Conservation (phyloP, 2,113 vertebrate genomes). For the Nansenia antarctica region DNA sequence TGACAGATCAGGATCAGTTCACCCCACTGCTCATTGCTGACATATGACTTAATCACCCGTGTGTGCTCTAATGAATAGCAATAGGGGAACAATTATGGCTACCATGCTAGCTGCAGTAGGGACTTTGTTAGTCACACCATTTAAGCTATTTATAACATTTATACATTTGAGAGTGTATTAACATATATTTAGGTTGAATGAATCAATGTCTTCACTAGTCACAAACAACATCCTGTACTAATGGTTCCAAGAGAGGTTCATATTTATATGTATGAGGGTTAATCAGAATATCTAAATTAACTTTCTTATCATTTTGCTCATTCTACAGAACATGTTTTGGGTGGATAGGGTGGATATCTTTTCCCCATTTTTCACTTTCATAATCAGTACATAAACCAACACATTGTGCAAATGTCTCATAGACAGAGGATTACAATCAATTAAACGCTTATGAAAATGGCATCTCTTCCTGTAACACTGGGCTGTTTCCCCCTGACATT, state of each 20-base stretch:
- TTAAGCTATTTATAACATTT: slow-evolving; percentile 30
- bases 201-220: slow-evolving; percentile 17
- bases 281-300: slow-evolving; percentile 44
- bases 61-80: slow-evolving; percentile 49
- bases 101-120: slow-evolving; percentile 30
- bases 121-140: slow-evolving; percentile 39
- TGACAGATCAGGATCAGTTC: slow-evolving; percentile 80
- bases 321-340: slow-evolving; percentile 57
- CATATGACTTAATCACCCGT: slow-evolving; percentile 62
- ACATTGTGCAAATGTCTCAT: slow-evolving; percentile 68
- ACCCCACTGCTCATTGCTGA: slow-evolving; percentile 75
- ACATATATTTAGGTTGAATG: slow-evolving; percentile 25
- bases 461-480: slow-evolving; percentile 87
- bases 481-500: slow-evolving; percentile 95
- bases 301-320: slow-evolving; percentile 51
- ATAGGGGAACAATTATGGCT: slow-evolving; percentile 54
- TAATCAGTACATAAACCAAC: slow-evolving; percentile 56
- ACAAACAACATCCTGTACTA: slow-evolving; percentile 35
- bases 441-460: slow-evolving; percentile 96
- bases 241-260: too few relatives aligned
- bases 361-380: slow-evolving; percentile 62
- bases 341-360: slow-evolving; percentile 58
- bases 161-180: slow-evolving; percentile 15
- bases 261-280: slow-evolving; percentile 26
- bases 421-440: slow-evolving; percentile 91